Evolutionary conservation across 1,140 invertebrate species (phyloP), one percentile per base, ranked within the genome.

Genomic region (Callitettix versicolor): DNA sequence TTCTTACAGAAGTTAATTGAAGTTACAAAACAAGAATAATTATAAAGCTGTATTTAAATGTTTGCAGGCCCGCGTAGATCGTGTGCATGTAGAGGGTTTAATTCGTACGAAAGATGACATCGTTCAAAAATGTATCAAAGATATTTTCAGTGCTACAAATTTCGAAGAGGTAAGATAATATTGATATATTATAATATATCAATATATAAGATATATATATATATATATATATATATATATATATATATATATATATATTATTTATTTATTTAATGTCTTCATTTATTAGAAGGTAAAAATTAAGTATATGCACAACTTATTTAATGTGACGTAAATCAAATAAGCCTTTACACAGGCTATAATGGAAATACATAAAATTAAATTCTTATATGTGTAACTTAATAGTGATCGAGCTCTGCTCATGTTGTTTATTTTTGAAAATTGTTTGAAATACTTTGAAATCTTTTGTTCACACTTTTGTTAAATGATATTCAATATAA

Each of bases 31-130:
- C n/a, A n/a, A n/a, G n/a, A n/a, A n/a, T n/a, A n/a, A n/a, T n/a
- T n/a, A n/a, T n/a, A n/a, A n/a, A n/a, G n/a, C n/a, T n/a, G n/a
- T n/a, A n/a, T n/a, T n/a, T n/a, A n/a, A n/a, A n/a, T n/a, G n/a
- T n/a, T n/a, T n/a, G 9, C 64, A 86, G 81, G 86, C 82, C 20
- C 72, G 81, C 62, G 88, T 92, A 1, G 85, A 89, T 59, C 77
- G 79, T 68, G 74, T 94, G 49, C 76, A 86, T 64, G 76, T 93
- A 43, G 85, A 91, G 67, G 89, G 89, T 1, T 67, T 93, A 11
- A 73, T 64, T n/a, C 69, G 87, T 54, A 93, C 90, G 1, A 89
- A 89, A 68, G 82, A 91, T 71, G 88, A 91, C 61, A 79, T 91
- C 48, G 69, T 94, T n/a, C 74, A 78, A 51, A 74, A 78, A 49